phyloP scores from a whole-genome alignment of 1,140 invertebrate species.

The Pseudomyrmex flavicornis region DNA sequence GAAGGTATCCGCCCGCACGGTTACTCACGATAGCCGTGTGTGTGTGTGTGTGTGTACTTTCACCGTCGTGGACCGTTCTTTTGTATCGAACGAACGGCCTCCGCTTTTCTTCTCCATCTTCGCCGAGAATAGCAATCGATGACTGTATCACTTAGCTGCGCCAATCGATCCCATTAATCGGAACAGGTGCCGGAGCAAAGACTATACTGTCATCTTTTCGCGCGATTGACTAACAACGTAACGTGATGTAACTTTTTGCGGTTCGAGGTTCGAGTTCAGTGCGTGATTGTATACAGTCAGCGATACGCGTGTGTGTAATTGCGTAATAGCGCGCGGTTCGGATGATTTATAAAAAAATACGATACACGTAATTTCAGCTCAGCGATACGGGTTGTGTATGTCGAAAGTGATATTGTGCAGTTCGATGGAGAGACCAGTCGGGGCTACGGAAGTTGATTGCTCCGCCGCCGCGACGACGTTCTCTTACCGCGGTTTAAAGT shows the following conservation, averaged over 20 bases:
- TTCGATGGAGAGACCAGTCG: slow-evolving; percentile 13
- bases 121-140: slow-evolving; percentile 10
- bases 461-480: slow-evolving; percentile 12
- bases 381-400: slow-evolving; percentile 19
- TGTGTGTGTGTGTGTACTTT: slow-evolving; percentile 74
- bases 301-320: neutral
- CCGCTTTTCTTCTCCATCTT: neutral
- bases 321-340: slow-evolving; percentile 2
- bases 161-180: slow-evolving; percentile 42
- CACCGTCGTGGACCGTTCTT: slow-evolving; percentile 70
- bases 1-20: slow-evolving; percentile 66
- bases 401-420: slow-evolving; percentile 45
- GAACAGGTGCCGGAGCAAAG: slow-evolving; percentile 9
- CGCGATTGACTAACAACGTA: neutral
- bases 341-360: slow-evolving; percentile 7
- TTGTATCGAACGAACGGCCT: neutral
- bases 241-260: neutral
- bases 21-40: slow-evolving; percentile 61
- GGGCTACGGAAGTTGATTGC: slow-evolving; percentile 42
- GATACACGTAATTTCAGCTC: slow-evolving; percentile 26
- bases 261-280: slow-evolving; percentile 2
- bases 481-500: neutral
- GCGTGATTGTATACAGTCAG: neutral
- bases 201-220: slow-evolving; percentile 11
- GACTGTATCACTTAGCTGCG: slow-evolving; percentile 6